Evolutionary conservation across 2,113 vertebrate genomes (phyloP).

Genomic region (Myanophis thanlyinensis): DNA sequence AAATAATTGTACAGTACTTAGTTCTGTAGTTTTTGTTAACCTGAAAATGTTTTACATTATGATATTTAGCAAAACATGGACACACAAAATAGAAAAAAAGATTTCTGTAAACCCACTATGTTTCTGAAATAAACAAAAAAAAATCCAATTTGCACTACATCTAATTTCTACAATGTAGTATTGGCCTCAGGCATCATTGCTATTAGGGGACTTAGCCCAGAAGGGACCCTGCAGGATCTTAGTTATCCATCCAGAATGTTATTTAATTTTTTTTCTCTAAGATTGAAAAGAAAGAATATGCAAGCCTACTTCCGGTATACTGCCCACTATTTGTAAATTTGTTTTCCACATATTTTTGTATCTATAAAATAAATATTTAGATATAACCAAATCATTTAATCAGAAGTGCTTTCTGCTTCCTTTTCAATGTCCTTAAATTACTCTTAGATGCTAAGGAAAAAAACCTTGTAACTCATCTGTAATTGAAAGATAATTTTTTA

Average conservation of each 20-base stretch:
- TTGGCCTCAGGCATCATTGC: constrained; percentile 66
- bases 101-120: constrained; percentile 32
- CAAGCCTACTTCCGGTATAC: constrained; percentile 53
- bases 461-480: not conserved
- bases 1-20: constrained; percentile 40
- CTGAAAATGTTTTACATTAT: constrained; percentile 38
- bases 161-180: constrained; percentile 55
- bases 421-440: constrained; percentile 49
- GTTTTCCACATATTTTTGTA: constrained; percentile 41
- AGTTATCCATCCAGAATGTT: constrained; percentile 48
- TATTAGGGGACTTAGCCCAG: constrained; percentile 62
- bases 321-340: constrained; percentile 42
- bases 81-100: constrained; percentile 38
- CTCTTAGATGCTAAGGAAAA: constrained; percentile 47
- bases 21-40: constrained; percentile 25
- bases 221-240: constrained; percentile 65
- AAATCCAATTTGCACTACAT: constrained; percentile 51
- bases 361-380: constrained; percentile 21
- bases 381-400: constrained; percentile 42
- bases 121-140: constrained; percentile 68
- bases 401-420: constrained; percentile 44
- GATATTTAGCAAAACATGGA: constrained; percentile 22
- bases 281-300: constrained; percentile 36
- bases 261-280: constrained; percentile 53
- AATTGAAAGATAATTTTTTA: not conserved